Evolutionary conservation across 64 coral and sea anemone genomes (phyloP), one percentile per base, ranked within the genome.

Genomic region (Pocillopora damicornis): DNA sequence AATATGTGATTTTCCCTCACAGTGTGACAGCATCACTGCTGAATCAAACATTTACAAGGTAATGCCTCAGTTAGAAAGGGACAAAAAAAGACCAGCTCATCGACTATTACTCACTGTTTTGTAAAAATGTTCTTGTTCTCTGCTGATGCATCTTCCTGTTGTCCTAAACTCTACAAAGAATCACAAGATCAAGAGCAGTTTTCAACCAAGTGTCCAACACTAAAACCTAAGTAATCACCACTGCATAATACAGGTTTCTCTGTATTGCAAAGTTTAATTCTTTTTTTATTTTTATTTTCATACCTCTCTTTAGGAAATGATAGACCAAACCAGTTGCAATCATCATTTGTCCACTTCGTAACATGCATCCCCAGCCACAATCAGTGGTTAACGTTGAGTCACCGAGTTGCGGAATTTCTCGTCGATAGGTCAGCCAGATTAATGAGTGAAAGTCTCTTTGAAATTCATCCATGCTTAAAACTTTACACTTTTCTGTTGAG

Each of bases 281-380:
- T 10, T 7, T 74, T 25, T 23, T 26, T 25, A 25, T 76, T 15
- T 37, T 18, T 5, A 77, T 4, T 23, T 16, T 57, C 16, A 60
- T 89, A 99, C 97, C 93, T 95, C 83, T 88, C 75, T 92, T 92
- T 25, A 99, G 93, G 51, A 99, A 92, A 63, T 95, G 93, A 86
- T 92, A 99, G 62, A 92, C 88, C 2, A 99, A 75, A 9, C 97
- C 97, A 71, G 97, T 95, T 64, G 97, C 97, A 26, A 99, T 56
- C 97, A 99, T 91, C 97, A 99, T 99, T 38, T 99, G 97, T 13
- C 93, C 97, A 87, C 97, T 99, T 25, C 97, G 80, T 17, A 99
- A 26, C 97, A 99, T 99, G 38, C 97, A 99, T 2, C 97, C 97
- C 97, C 97, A 99, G 15, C 97, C 97, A 93, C 93, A 95, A 69